These are phyloP conservation scores for Eurypyga helias DNA, from an alignment of 2,113 vertebrate species.

Conservation along the genomic window DNA sequence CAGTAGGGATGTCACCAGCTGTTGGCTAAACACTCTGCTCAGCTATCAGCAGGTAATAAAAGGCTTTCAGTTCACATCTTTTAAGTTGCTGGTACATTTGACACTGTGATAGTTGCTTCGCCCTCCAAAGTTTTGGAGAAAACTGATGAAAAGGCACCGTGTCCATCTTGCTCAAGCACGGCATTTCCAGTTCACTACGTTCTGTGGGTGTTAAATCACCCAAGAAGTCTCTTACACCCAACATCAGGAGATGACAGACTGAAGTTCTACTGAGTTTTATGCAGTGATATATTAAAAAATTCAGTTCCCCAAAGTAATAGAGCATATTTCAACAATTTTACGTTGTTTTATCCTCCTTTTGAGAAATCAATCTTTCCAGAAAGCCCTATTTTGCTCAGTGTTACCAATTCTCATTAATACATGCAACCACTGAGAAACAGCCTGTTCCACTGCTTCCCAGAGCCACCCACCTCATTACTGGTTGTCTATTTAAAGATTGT, in stretches of 20 bases:
- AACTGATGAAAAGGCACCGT: neutral
- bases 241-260: neutral
- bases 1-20: neutral
- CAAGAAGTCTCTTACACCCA: neutral
- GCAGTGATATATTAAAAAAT: neutral
- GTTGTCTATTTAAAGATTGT: constrained; percentile 16
- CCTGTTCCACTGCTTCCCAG: neutral
- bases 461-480: neutral
- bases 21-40: neutral
- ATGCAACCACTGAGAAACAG: neutral
- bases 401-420: neutral
- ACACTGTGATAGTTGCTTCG: neutral
- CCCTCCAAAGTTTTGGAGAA: neutral
- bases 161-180: neutral
- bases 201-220: neutral
- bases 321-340: neutral
- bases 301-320: neutral
- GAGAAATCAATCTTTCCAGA: neutral
- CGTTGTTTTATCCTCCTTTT: neutral
- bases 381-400: neutral
- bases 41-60: neutral
- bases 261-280: neutral
- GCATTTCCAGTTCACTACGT: neutral
- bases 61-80: constrained; percentile 22
- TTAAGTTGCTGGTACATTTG: neutral